Conservation (phyloP, 2,797 vertebrate genomes). For the Clarias platycephalus region DNA sequence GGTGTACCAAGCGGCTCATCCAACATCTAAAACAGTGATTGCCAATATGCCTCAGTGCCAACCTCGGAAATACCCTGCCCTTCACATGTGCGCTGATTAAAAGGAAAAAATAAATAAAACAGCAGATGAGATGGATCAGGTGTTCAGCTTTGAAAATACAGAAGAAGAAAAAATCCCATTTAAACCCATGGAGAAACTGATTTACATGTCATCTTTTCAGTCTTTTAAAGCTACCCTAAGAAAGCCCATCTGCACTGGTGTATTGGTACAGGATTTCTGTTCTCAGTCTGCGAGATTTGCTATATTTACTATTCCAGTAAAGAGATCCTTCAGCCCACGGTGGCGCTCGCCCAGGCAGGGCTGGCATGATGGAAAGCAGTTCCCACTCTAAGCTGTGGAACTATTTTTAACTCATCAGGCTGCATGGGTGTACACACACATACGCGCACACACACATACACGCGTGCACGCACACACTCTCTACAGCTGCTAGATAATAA, state of each 20-base stretch:
- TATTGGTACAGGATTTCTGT: conserved; percentile 40
- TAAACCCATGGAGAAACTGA: not conserved
- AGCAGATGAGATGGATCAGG: conserved; percentile 19
- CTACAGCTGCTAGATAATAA: conserved; percentile 17
- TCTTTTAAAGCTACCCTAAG: conserved; percentile 4
- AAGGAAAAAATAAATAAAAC: not conserved
- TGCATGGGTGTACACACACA: conserved; percentile 40
- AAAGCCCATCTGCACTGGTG: conserved; percentile 40
- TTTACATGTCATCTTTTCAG: conserved; percentile 18
- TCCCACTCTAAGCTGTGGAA: conserved; percentile 61
- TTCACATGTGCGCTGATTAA: not conserved
- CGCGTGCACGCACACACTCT: not conserved
- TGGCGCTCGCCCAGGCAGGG: conserved; percentile 51
- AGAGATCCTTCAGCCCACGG: conserved; percentile 43
- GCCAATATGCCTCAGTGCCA: not conserved
- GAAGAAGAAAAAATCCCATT: not conserved
- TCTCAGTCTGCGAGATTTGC: conserved; percentile 44
- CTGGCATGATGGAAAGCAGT: conserved; percentile 69
- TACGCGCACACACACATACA: not conserved
- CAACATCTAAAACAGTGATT: not conserved
- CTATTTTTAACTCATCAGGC: conserved; percentile 71
- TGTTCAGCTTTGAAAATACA: not conserved
- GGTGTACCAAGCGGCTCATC: not conserved
- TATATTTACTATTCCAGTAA: conserved; percentile 50
- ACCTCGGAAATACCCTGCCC: not conserved